A percentile compares a stretch with the other conserved stretches of the same genome.
These are phyloP conservation scores for Embidobia sp. DNA, from an alignment of 2,888 invertebrate genomes.

Conservation along the genomic window DNA sequence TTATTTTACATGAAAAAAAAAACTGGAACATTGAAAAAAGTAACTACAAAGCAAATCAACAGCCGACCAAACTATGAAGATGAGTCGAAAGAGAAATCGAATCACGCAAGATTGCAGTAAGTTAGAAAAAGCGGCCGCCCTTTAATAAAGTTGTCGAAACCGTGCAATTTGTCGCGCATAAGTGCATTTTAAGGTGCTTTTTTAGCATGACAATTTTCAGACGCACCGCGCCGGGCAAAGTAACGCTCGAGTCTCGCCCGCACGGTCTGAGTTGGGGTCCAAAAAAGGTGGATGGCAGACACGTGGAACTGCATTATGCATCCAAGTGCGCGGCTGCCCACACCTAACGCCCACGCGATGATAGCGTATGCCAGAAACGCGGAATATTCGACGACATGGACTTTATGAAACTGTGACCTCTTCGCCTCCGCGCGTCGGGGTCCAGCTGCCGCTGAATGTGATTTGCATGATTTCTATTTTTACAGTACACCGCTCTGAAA, in stretches of 20 bases:
- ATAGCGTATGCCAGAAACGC: conserved; percentile 60
- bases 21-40: no score
- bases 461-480: conserved; percentile 63
- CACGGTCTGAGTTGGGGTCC: conserved; percentile 26
- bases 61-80: no score
- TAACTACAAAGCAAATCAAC: no score
- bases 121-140: no score
- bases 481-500: conserved; percentile 41
- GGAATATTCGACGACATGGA: conserved; percentile 64
- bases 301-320: conserved; percentile 78
- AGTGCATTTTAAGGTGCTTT: conserved; percentile 11
- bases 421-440: conserved; percentile 34
- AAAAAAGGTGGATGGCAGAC: conserved; percentile 66
- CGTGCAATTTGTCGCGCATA: conserved; percentile 3
- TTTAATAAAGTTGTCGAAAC: neutral
- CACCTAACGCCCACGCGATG: conserved; percentile 47
- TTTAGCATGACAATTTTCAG: conserved; percentile 69
- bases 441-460: conserved; percentile 58
- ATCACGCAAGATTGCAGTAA: no score
- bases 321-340: conserved; percentile 69
- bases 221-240: conserved; percentile 71
- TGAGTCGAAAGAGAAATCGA: no score
- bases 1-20: no score
- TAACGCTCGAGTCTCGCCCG: conserved; percentile 20
- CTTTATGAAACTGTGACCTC: conserved; percentile 62